Evolutionary conservation across 2,113 vertebrate species (phyloP).

Genomic region (Callorhinus ursinus): DNA sequence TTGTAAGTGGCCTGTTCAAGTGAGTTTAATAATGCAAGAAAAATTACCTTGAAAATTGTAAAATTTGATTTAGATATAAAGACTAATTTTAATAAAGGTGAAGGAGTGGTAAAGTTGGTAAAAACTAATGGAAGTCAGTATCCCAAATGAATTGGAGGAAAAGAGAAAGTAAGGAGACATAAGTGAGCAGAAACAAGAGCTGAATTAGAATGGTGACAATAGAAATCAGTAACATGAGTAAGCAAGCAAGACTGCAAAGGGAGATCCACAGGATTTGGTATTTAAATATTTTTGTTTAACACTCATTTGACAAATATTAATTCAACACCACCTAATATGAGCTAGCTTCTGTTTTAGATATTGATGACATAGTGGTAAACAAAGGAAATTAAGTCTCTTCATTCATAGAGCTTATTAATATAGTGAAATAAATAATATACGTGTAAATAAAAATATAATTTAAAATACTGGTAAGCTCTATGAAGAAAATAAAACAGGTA

Average conservation of each 20-base stretch:
- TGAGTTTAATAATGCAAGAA: conserved; percentile 27
- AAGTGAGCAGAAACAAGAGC: neutral
- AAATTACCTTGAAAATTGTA: neutral
- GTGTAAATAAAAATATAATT: neutral
- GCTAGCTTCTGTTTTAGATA: neutral
- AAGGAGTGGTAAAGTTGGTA: neutral
- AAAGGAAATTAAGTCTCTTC: neutral
- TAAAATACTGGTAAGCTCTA: neutral
- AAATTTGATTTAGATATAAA: neutral
- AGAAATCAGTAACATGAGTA: neutral
- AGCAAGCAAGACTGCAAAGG: neutral
- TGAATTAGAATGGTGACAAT: neutral
- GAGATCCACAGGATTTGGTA: neutral
- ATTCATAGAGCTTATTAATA: neutral
- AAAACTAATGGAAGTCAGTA: neutral
- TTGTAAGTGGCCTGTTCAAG: neutral
- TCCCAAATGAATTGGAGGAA: neutral
- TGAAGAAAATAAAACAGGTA: neutral
- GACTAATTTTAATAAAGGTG: neutral
- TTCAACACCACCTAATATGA: neutral
- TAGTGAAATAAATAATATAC: neutral
- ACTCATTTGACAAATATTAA: neutral
- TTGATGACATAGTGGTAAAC: neutral
- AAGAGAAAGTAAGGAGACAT: neutral
- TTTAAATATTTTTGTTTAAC: neutral